phyloP scores from a whole-genome alignment of 30 jellyfish, hydroid and myxozoan genomes.

The Mastigias papua region DNA sequence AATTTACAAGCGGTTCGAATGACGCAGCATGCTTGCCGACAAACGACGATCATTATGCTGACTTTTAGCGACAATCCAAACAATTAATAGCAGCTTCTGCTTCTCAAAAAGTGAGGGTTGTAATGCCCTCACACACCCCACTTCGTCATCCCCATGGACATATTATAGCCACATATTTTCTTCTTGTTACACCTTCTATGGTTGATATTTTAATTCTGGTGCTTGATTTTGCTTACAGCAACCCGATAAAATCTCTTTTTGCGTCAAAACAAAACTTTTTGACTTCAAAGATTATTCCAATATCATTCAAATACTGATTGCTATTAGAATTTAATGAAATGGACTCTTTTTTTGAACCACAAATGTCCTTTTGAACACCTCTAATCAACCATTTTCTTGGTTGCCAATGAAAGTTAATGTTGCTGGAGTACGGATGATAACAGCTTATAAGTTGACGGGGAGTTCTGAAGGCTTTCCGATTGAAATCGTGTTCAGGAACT shows the following conservation, averaged over 20 bases:
- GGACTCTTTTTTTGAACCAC: background rate
- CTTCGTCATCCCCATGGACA: too few relatives aligned
- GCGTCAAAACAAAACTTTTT: background rate
- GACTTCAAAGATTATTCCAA: background rate
- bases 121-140: too few relatives aligned
- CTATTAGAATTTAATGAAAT: background rate
- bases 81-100: too few relatives aligned
- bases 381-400: background rate
- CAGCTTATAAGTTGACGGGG: slow-evolving; percentile 20
- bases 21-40: too few relatives aligned
- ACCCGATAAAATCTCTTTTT: background rate
- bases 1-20: too few relatives aligned
- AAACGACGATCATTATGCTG: too few relatives aligned
- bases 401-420: background rate
- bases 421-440: background rate
- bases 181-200: too few relatives aligned
- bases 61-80: too few relatives aligned
- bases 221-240: too few relatives aligned
- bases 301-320: background rate
- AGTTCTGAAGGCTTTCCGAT: slow-evolving; percentile 25
- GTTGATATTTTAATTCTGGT: too few relatives aligned
- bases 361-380: background rate
- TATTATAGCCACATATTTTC: too few relatives aligned
- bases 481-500: background rate
- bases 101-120: too few relatives aligned